Base-by-base conservation (phyloP, 2,113 vertebrate species). In the Pogonocichla stellata region DNA sequence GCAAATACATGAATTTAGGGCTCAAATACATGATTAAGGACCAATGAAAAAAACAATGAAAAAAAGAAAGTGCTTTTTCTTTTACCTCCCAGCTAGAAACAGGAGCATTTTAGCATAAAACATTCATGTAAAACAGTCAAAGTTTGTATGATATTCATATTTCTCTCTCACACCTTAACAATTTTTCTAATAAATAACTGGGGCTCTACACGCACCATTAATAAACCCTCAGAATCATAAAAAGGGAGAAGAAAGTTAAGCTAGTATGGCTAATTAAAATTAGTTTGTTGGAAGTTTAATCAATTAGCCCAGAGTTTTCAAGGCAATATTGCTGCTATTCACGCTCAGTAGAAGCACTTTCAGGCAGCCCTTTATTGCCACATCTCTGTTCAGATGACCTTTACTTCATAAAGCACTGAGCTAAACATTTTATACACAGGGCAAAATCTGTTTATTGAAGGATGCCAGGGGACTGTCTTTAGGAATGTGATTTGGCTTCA, bases 351-450 rank as follows among this genome's bases (percentile, higher is more conserved):
- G 96, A 96, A 93, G 91, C 75, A 92, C 56, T 96, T 89, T 92
- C 91, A 94, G 78, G 57, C 48, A 95, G 79, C 57, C 78, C 65
- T 96, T 92, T 87, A 72, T 87, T 94, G 69, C 77, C 93, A 87
- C 70, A 95, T 94, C 85, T 92, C 61, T 80, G 56, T 61, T 94
- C 65, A 84, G 67, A 92, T 96, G 88, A 96, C 92, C 79, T 97
- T 98, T 95, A 88, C 90, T 97, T 96, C 92, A 96, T 93, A 96
- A 93, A 91, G 77, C 75, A 92, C 67, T 64, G 65, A 97, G 50
- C 66, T 95, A 91, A 93, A 96, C 64, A 83, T 97, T 91, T 97
- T 69, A 82, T 90, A 85, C 75, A 95, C 86, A 93, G 81, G 85
- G 62, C 38, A 93, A 91, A 96, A 93, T 87, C 61, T 96, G 89